Evolutionary conservation across 1,140 invertebrate genomes (phyloP), one percentile per base, ranked within the genome.

Genomic region (Linepithema humile): DNA sequence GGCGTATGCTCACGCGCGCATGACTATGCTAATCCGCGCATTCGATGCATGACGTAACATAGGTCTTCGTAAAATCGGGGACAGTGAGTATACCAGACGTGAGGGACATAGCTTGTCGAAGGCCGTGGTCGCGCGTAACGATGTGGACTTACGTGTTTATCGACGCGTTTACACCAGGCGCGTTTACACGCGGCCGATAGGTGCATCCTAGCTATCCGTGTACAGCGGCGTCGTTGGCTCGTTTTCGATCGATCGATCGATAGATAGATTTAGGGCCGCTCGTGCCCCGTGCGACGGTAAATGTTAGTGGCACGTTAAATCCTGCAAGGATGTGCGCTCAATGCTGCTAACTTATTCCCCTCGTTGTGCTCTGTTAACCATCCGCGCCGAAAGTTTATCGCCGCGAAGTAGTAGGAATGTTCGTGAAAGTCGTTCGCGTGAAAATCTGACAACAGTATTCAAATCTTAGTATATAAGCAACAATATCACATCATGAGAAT

Each of bases 101-200:
- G 85, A 59, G 85, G 67, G 82, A 87, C 83, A 72, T 83, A 67
- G 73, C 78, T 85, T 83, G 83, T 83, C 57, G 88, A 53, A 85
- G 75, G 38, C 59, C 69, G 85, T 87, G 83, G 80, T 64, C 83
- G 85, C 82, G 78, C 86, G 88, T 89, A 89, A 90, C 88, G 88
- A 90, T 87, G 89, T 90, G 86, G 83, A 89, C 84, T 89, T 86
- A 88, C 75, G 86, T 90, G 88, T 89, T 90, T 90, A 89, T 87
- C 83, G 85, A 73, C 78, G 83, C 85, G 85, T 90, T 90, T 89
- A 82, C 88, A 88, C 32, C 59, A n/a, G 29, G 23, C 72, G 55
- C 84, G 80, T 88, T 83, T 89, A 85, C 87, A 85, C 87, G 84
- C 84, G 60, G 48, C 29, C 69, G 73, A 26, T 29, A 50, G 26